Percentiles rank a stretch among this genome's conserved stretches.
Evolutionary conservation across 2,888 invertebrate species (phyloP).

Genomic region (Chymomyza caudatula): DNA sequence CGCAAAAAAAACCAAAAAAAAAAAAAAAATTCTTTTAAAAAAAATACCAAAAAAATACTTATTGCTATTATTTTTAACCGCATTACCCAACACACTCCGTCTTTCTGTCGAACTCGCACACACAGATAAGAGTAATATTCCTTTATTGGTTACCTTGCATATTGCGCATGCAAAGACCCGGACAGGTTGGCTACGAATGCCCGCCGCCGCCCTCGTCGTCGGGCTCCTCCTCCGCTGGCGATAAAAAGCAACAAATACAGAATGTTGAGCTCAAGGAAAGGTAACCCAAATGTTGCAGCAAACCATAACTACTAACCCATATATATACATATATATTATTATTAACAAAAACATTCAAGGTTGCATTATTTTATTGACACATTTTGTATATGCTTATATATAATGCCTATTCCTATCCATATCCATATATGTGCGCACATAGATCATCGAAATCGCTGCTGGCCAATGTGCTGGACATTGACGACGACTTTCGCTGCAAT

Average conservation of each 20-base stretch:
- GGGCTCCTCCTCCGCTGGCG: constrained; percentile 80
- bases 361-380: background rate
- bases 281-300: constrained; percentile 53
- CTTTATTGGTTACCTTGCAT: constrained; percentile 98
- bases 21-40: constrained; percentile 18
- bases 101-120: constrained; percentile 68
- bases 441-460: constrained; percentile 95
- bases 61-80: constrained; percentile 65
- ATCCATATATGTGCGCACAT: background rate
- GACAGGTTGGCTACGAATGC: constrained; percentile 80
- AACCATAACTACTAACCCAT: background rate
- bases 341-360: background rate
- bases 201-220: constrained; percentile 80
- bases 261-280: constrained; percentile 92
- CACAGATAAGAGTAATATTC: constrained; percentile 92
- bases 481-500: constrained; percentile 94
- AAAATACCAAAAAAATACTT: constrained; percentile 33
- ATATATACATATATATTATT: background rate
- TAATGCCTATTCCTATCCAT: no score
- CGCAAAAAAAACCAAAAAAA: constrained; percentile 26
- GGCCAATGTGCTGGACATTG: constrained; percentile 97
- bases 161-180: constrained; percentile 92
- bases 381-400: background rate
- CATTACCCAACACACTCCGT: constrained; percentile 71
- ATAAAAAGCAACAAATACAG: constrained; percentile 81